These are phyloP conservation scores for Papilio helenus DNA, from an alignment of 1,140 invertebrate species.

Conservation along the genomic window DNA sequence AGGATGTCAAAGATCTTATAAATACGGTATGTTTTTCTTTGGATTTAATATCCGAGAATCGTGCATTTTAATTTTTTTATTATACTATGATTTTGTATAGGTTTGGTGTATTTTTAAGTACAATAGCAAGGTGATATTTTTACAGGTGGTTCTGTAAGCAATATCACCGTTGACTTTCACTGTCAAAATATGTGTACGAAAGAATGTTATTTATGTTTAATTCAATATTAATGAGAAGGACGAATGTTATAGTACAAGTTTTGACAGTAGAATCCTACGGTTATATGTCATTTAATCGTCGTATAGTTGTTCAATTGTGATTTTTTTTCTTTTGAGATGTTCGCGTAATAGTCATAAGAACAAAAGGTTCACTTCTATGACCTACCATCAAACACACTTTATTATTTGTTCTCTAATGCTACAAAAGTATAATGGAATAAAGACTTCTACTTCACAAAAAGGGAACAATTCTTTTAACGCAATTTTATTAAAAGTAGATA, in stretches of 20 bases:
- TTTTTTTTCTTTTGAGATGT: not conserved
- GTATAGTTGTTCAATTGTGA: not conserved
- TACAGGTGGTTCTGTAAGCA: not conserved
- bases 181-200: not conserved
- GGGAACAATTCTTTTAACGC: not conserved
- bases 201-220: not conserved
- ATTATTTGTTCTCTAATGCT: not conserved
- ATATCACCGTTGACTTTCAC: not conserved
- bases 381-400: not conserved
- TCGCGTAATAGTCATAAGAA: not conserved
- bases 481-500: not conserved
- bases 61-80: not conserved
- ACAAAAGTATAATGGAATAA: not conserved
- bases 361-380: not conserved
- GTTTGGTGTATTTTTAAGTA: not conserved
- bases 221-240: not conserved
- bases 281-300: not conserved
- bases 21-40: slow-evolving; percentile 62
- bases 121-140: not conserved
- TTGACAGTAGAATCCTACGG: not conserved
- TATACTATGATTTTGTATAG: not conserved
- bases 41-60: not conserved
- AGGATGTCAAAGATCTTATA: slow-evolving; percentile 74
- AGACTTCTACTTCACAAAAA: not conserved
- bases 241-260: not conserved